Base-by-base conservation (phyloP, 2,888 invertebrate genomes). In the Epistrophe grossulariae region DNA sequence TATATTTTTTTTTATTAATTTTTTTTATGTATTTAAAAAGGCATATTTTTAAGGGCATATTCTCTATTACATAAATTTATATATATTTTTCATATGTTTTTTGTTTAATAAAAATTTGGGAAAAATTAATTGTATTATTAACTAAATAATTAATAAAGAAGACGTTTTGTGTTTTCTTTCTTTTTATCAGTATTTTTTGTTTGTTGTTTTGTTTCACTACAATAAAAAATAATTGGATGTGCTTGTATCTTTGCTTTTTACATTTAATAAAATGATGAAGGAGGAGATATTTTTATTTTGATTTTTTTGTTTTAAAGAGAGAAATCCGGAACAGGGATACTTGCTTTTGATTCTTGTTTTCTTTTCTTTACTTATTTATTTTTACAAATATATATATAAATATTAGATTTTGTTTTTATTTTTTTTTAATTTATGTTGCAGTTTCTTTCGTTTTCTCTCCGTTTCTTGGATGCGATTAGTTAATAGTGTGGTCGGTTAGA, bases 31-130 rank as follows among this genome's bases (percentile, higher is more conserved):
- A 72, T 84, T 88, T 88, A 81, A 85, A 84, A 89, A 88, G 89
- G 89, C 88, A 88, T 88, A 88, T 89, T 83, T 81, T 79, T 88
- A 88, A 88, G 89, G 88, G 87, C 89, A 88, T 88, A 81, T 73
- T 85, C 78, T 85, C 81, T 85, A 85, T 85, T 81, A 81, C 84
- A 85, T 85, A 81, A 38, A 85, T 78, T 64, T 78, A 74, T 74
- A 79, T 85, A 85, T 81, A 81, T 72, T 59, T 59, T 48, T 48
- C 48, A 50, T 68, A 35, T 68, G 24, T 45, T 45, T 68, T 68
- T 60, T 74, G 31, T 45, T 73, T 57, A 76, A 62, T 70, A 70
- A 55, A 78, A 70, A 71, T 40, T 70, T 70, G 70, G 70, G 72
- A 48, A 62, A 81, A 85, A 73, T 48, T 78, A 78, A 81, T 70